Evolutionary conservation across 2,797 vertebrate genomes (phyloP), one percentile per base, ranked within the genome.

Genomic region (Takifugu rubripes): DNA sequence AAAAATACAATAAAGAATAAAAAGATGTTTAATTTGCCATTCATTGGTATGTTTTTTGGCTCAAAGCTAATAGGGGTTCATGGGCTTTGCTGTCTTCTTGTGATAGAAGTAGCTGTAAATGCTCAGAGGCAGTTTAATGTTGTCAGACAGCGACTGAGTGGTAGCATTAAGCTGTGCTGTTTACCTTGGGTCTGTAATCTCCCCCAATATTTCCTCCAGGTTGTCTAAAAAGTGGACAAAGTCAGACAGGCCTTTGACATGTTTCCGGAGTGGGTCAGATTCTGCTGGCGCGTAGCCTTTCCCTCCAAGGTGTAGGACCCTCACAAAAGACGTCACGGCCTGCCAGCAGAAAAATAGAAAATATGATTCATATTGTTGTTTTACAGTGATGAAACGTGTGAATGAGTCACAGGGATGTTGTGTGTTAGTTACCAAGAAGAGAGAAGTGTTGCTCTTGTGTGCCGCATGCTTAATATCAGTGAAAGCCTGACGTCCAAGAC

Each of bases 211-310:
- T 78, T 97, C 95, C 66, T 95, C 91, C 75, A 98, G 83, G 71
- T 92, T 92, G 86, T 98, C 96, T 24, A 93, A 80, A 79, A 98
- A 97, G 81, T 92, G 87, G 83, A 99, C 90, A 31, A 95, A 94
- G 64, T 87, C 84, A 5, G 88, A 92, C 70, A 98, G 86, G 25
- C 94, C 96, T 77, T 98, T 97, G 16, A 93, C 21, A 40, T 98
- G 93, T 54, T 76, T 85, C 88, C 91, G 92, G 69, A 99, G 88
- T 45, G 94, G 94, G 86, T 96, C 91, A 14, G 91, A 91, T 31
- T 90, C 85, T 0, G 91, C 81, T 17, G 95, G 94, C 16, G 93
- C 92, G 58, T 93, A 98, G 26, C 92, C 92, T 79, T 93, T 96
- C 25, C 96, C 96, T 70, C 96, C 95, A 49, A 98, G 93, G 79